Base-by-base conservation (phyloP, 2,113 vertebrate genomes). In the Plotosus lineatus region DNA sequence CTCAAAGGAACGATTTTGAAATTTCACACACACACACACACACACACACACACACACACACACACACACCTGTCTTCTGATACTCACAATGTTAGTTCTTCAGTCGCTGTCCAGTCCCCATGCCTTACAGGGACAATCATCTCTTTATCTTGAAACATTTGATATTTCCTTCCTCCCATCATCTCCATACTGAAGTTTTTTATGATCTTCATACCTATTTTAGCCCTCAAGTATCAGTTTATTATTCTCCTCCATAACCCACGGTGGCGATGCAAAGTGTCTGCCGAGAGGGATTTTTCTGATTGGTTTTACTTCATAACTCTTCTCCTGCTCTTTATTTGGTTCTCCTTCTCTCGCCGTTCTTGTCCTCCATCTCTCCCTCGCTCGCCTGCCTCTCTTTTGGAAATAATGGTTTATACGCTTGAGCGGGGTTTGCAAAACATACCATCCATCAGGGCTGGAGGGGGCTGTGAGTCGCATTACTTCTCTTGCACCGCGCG, bases 401-500 rank as follows among this genome's bases (percentile, higher is more conserved):
- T 87, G 88, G 89, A 93, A 91, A 92, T 92, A 93, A 92, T 92
- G 88, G 89, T 88, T 87, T 91, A 89, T 83, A 88, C 74, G 88
- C 90, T 89, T 91, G 87, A 92, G 85, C 48, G n/a, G 74, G 80
- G 84, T 91, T 90, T 85, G 86, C 88, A 92, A 94, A 51, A 93
- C 92, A 91, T 83, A 83, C 83, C 85, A 91, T 94, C 90, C 87
- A 92, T 92, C 90, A 93, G 78, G 46, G 26, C 50, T 26, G 82
- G 50, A n/a, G n/a, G 71, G 69, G 66, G 85, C 83, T 40, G 72
- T 44, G 48, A 19, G 71, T 85, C 85, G 83, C 88, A 80, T 85
- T 84, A 82, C 84, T 79, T 88, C 19, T 87, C 86, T 83, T 80
- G 58, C 48, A 31, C 36, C 53, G 40, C 50, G 28, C 69, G 48